Evolutionary conservation across 1,140 invertebrate genomes (phyloP).

Genomic region (Drosophila takahashii): DNA sequence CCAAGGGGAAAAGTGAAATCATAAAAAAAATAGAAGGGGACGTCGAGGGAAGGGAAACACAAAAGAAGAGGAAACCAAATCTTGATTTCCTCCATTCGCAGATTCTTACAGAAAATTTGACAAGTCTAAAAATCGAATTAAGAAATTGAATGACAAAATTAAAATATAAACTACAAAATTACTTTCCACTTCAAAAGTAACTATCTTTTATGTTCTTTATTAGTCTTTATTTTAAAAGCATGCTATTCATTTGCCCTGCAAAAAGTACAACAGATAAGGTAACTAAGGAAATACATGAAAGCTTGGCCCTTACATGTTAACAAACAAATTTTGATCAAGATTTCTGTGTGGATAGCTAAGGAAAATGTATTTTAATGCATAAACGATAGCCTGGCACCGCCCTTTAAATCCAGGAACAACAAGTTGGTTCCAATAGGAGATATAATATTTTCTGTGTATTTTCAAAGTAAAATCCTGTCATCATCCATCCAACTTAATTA

Average conservation of each 20-base stretch:
- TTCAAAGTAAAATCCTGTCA: conserved; percentile 1
- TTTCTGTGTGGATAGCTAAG: too few species aligned
- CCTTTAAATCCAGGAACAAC: not conserved
- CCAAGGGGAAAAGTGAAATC: conserved; percentile 32
- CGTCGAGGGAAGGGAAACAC: not conserved
- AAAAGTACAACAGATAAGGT: too few species aligned
- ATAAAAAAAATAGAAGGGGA: conserved; percentile 9
- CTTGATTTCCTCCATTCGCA: not conserved
- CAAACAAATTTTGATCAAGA: too few species aligned
- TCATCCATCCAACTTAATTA: conserved; percentile 25
- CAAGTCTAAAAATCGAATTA: not conserved
- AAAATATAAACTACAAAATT: too few species aligned
- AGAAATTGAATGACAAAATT: not conserved
- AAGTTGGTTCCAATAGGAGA: too few species aligned
- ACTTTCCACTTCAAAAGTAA: too few species aligned
- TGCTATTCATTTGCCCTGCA: not conserved
- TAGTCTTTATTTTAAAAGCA: not conserved
- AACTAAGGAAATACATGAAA: not conserved
- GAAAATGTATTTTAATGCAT: too few species aligned
- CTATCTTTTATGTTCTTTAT: too few species aligned
- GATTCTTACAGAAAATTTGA: not conserved
- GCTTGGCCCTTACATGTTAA: too few species aligned
- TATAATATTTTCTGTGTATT: not conserved
- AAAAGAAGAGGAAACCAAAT: not conserved
- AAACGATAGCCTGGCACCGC: not conserved